Evolutionary conservation across 2,797 vertebrate genomes (phyloP).

Genomic region (Manis pentadactyla): DNA sequence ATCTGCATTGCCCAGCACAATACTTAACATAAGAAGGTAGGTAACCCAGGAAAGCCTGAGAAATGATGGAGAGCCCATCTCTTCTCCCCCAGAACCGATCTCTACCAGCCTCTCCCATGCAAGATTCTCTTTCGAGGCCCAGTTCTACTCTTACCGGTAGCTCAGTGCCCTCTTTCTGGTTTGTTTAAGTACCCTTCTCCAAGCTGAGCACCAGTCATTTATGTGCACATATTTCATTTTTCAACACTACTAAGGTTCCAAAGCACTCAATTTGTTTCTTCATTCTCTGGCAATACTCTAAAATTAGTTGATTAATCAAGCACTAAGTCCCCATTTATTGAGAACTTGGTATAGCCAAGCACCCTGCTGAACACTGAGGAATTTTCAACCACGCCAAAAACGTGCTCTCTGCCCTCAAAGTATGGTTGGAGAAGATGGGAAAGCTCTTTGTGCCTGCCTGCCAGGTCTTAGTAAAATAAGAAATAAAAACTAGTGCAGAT

Average conservation of each 20-base stretch:
- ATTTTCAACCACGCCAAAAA: neutral
- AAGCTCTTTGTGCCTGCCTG: neutral
- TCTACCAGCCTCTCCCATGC: neutral
- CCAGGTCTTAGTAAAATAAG: neutral
- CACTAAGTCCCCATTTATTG: neutral
- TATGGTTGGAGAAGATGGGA: neutral
- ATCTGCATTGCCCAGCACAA: neutral
- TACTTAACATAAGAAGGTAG: neutral
- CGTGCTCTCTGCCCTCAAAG: neutral
- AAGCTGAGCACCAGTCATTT: neutral
- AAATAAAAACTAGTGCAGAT: neutral
- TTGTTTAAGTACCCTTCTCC: neutral
- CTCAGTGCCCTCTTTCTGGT: neutral
- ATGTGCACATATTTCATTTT: neutral
- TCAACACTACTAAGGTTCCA: neutral
- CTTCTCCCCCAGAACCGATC: neutral
- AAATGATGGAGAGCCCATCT: neutral
- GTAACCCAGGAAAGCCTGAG: neutral
- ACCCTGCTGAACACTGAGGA: neutral
- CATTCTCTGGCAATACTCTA: neutral
- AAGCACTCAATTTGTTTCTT: neutral
- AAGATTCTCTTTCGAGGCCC: neutral
- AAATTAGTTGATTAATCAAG: neutral
- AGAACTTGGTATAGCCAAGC: neutral
- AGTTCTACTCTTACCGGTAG: neutral